A percentile compares a stretch with the other conserved stretches of the same genome.
Evolutionary conservation across 2,797 vertebrate species (phyloP).

Genomic region (Gymnothorax reevesii): DNA sequence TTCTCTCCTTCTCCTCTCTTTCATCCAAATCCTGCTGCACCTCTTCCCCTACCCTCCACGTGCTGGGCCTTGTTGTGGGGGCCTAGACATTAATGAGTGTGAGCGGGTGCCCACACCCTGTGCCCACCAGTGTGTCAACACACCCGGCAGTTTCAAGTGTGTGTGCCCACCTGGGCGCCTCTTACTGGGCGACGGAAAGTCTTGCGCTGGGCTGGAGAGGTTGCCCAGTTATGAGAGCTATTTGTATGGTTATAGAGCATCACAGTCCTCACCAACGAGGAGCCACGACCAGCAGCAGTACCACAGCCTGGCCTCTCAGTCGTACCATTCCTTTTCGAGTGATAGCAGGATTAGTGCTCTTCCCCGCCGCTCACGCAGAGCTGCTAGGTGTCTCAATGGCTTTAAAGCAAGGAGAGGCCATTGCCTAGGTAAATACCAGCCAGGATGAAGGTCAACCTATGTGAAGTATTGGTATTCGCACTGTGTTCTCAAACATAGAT

Average conservation of each 20-base stretch:
- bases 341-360: conserved; percentile 77
- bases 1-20: conserved; percentile 47
- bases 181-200: conserved; percentile 93
- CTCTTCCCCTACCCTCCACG: conserved; percentile 31
- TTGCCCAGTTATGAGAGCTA: conserved; percentile 82
- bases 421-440: conserved; percentile 93
- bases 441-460: conserved; percentile 39
- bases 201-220: conserved; percentile 92
- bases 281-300: conserved; percentile 80
- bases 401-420: conserved; percentile 78
- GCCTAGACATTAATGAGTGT: conserved; percentile 96
- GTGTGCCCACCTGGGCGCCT: conserved; percentile 88
- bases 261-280: conserved; percentile 78
- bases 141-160: conserved; percentile 93
- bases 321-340: conserved; percentile 84
- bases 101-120: conserved; percentile 88
- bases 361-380: conserved; percentile 76
- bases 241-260: conserved; percentile 81
- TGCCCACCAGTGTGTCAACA: conserved; percentile 91
- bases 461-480: neutral
- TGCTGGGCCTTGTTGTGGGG: conserved; percentile 75
- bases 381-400: conserved; percentile 83
- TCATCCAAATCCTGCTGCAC: conserved; percentile 28
- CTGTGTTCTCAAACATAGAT: neutral
- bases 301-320: conserved; percentile 89